Conservation (phyloP, 30 jellyfish, hydroid and myxozoan genomes). For the Sanderia malayensis region DNA sequence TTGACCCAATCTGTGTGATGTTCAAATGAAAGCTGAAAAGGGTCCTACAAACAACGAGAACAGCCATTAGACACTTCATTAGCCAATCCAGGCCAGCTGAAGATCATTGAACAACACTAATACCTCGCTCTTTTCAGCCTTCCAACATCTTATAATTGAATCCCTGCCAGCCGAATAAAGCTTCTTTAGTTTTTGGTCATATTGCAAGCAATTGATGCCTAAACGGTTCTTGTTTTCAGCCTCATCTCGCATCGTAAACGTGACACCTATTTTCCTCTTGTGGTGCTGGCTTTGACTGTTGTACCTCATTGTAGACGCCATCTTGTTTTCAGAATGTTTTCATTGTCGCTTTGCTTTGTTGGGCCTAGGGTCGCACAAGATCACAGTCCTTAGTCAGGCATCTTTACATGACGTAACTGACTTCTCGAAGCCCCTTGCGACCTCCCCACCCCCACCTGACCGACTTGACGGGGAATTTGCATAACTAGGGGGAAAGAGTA, state of each 20-base stretch:
- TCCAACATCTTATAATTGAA: conserved; percentile 93
- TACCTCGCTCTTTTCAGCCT: conserved; percentile 43
- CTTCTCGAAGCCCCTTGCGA: too few species aligned
- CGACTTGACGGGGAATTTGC: too few species aligned
- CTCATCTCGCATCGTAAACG: conserved; percentile 85
- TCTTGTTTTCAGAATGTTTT: too few species aligned
- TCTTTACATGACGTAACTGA: too few species aligned
- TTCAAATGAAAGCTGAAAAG: conserved; percentile 69
- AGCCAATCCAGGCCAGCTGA: too few species aligned
- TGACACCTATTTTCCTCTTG: conserved; percentile 66
- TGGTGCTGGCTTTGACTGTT: conserved; percentile 54
- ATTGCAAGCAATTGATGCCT: conserved; percentile 91
- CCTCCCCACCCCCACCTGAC: too few species aligned
- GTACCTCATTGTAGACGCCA: conserved; percentile 62
- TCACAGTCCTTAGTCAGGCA: too few species aligned
- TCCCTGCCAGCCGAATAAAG: conserved; percentile 97
- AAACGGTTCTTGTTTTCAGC: conserved; percentile 75
- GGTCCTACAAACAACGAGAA: conserved; percentile 37
- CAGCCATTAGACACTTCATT: background rate
- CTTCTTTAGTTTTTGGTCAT: conserved; percentile 63
- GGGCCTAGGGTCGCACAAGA: too few species aligned
- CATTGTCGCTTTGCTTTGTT: background rate
- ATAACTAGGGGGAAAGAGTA: too few species aligned
- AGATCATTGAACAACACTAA: too few species aligned
- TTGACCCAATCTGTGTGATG: conserved; percentile 99